phyloP scores from a whole-genome alignment of 2,113 vertebrate species.

The Rousettus leschenaultii region DNA sequence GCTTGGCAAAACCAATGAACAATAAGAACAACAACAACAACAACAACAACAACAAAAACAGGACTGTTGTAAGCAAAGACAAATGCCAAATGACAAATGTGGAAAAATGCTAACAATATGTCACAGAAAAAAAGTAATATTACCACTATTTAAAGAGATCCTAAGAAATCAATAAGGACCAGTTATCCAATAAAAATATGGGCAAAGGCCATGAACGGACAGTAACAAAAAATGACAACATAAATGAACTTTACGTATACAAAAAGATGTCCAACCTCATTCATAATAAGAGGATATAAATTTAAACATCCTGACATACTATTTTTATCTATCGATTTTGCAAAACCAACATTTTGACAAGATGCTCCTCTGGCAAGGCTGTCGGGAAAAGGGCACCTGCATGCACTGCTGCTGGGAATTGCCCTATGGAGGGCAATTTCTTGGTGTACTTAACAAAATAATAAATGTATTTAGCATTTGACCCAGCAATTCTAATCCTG shows the following conservation, averaged over 20 bases:
- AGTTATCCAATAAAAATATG: not conserved
- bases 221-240: not conserved
- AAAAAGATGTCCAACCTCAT: not conserved
- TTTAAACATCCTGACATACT: not conserved
- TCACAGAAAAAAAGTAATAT: not conserved
- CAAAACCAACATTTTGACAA: not conserved
- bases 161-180: not conserved
- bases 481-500: not conserved
- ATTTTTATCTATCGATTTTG: not conserved
- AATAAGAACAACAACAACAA: not conserved
- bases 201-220: not conserved
- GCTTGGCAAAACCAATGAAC: not conserved
- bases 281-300: not conserved
- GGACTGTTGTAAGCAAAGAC: not conserved
- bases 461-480: not conserved
- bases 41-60: not conserved
- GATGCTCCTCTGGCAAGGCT: not conserved
- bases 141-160: not conserved
- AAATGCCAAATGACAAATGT: not conserved
- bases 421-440: not conserved
- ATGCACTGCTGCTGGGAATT: not conserved
- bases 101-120: not conserved
- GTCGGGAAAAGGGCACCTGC: not conserved
- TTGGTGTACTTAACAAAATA: constrained; percentile 30
- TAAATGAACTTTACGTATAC: not conserved